Evolutionary conservation across 1,140 invertebrate species (phyloP), one percentile per base, ranked within the genome.

Genomic region (Solenopsis invicta): DNA sequence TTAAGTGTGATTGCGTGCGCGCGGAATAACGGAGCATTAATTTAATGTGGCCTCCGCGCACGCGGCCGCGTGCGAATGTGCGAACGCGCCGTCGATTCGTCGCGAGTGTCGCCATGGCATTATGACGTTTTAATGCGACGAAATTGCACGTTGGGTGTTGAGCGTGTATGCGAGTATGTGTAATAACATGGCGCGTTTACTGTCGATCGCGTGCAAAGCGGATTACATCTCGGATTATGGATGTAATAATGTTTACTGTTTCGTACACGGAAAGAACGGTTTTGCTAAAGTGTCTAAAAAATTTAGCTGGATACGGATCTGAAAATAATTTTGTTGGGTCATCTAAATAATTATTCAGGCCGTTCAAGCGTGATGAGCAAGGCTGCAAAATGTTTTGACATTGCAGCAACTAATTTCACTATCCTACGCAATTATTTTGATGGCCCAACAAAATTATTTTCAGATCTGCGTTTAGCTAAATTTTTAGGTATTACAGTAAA

Each of bases 1-100:
- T 89, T 72, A 84, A 87, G 66, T 48, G n/a, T 37, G 66, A 80
- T 90, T 86, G 89, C 89, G 88, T 87, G 89, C 48, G 64, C 29
- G 52, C n/a, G 29, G 29, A 52, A 84, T 78, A 78, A 77, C 24
- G 62, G 52, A 64, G 86, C 59, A 41, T 90, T 78, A 87, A 89
- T 90, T 89, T 77, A 64, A 82, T 81, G 72, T 13, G 50, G 21
- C 6, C 61, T 5, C 59, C 41, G 45, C 50, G 52, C 16, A 21
- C 78, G 21, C 64, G 50, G 13, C n/a, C 80, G 54, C 80, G 67
- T 18, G 50, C 41, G 41, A 72, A 72, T 56, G 78, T 72, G 67
- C 67, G 52, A 72, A 82, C 29, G 37, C 80, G 80, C 41, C 54
- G 52, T 9, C 34, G 69, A 84, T 84, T 82, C 69, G 41, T 37